These are phyloP conservation scores for Drosophila antonietae DNA, from an alignment of 2,888 invertebrate genomes.

Conservation along the genomic window DNA sequence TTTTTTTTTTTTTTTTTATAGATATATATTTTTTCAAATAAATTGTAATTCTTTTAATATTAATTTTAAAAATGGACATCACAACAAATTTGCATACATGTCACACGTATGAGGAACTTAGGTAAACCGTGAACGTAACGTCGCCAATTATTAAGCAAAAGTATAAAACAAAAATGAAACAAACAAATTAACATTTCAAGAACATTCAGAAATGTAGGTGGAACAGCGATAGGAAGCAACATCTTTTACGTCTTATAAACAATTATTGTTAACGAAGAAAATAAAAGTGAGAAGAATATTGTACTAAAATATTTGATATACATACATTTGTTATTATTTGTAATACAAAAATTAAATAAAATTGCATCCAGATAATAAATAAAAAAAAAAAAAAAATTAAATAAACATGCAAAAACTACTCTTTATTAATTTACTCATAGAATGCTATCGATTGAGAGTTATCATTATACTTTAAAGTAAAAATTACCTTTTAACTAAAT, in stretches of 20 bases:
- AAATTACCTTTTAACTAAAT: background rate
- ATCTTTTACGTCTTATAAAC: conserved; percentile 73
- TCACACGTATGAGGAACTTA: conserved; percentile 48
- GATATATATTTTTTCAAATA: conserved; percentile 9
- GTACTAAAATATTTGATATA: conserved; percentile 78
- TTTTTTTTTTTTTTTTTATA: conserved; percentile 6
- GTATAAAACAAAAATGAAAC: conserved; percentile 28
- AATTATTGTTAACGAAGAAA: conserved; percentile 73
- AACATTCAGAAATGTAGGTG: conserved; percentile 52
- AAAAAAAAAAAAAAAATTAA: conserved; percentile 59
- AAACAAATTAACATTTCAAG: conserved; percentile 46
- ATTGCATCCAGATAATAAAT: conserved; percentile 78
- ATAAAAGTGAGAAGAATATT: conserved; percentile 72
- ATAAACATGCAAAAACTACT: conserved; percentile 39
- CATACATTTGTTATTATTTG: conserved; percentile 77
- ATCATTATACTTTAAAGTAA: too few species aligned
- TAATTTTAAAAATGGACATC: conserved; percentile 48
- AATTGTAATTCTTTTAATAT: conserved; percentile 49
- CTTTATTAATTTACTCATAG: conserved; percentile 5
- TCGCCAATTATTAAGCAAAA: conserved; percentile 69
- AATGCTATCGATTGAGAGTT: background rate
- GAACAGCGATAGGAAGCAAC: conserved; percentile 49
- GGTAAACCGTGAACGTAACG: conserved; percentile 74
- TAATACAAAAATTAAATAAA: conserved; percentile 77
- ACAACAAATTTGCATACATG: conserved; percentile 52